phyloP scores from a whole-genome alignment of 2,888 invertebrate species.

The Neoascia interrupta region DNA sequence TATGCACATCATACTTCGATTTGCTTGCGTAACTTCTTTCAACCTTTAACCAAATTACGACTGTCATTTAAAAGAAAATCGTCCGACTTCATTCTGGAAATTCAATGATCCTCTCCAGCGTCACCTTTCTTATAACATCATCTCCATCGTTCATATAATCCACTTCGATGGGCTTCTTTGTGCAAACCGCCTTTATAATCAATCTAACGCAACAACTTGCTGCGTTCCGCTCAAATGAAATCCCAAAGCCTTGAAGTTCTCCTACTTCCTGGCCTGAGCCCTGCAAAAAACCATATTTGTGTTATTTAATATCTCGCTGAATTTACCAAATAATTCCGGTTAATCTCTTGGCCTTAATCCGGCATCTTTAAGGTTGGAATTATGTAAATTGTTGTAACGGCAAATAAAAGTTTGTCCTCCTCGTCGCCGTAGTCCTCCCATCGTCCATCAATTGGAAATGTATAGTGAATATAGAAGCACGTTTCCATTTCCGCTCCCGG shows the following conservation, averaged over 20 bases:
- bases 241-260: background rate
- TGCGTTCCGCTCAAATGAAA: background rate
- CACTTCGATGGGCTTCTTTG: no score
- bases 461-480: constrained; percentile 48
- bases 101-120: no score
- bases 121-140: no score
- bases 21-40: no score
- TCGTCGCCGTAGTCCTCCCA: constrained; percentile 1
- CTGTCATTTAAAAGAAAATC: no score
- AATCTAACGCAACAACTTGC: constrained; percentile 34
- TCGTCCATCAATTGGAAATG: constrained; percentile 42
- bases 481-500: constrained; percentile 42
- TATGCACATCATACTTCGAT: no score
- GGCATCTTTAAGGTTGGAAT: constrained; percentile 35
- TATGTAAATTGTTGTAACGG: constrained; percentile 50
- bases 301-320: constrained; percentile 38
- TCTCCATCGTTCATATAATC: no score
- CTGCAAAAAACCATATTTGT: background rate
- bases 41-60: no score
- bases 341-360: constrained; percentile 26
- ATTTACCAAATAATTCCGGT: constrained; percentile 33
- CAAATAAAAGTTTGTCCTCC: constrained; percentile 46
- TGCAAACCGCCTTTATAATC: no score
- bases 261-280: background rate
- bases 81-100: no score